phyloP scores from a whole-genome alignment of 2,888 invertebrate genomes.

The Amitus sp. region DNA sequence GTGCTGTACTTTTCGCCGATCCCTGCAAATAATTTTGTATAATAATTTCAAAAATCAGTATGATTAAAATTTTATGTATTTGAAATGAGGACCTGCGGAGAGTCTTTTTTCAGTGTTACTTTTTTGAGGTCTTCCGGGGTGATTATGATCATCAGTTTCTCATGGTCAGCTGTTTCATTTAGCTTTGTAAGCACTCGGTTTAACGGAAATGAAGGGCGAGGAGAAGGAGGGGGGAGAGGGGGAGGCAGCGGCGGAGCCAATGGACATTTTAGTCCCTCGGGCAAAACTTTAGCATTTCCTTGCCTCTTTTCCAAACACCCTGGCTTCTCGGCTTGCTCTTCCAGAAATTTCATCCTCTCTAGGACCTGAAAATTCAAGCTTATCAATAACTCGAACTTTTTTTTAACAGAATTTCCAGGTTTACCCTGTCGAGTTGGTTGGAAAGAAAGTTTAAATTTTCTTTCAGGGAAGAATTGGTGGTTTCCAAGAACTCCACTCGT shows the following conservation, averaged over 20 bases:
- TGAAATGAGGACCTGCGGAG: too few relatives aligned
- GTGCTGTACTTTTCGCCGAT: too few relatives aligned
- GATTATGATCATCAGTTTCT: too few relatives aligned
- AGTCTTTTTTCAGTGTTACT: conserved; percentile 60
- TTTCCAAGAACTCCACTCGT: too few relatives aligned
- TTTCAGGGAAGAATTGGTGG: conserved; percentile 30
- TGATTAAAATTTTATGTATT: conserved; percentile 11
- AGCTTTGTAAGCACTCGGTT: conserved; percentile 41
- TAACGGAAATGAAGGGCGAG: neutral
- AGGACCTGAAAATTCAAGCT: conserved; percentile 44
- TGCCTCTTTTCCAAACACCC: conserved; percentile 42
- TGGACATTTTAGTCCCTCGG: too few relatives aligned
- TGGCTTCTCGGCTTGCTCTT: conserved; percentile 46
- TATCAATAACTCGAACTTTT: neutral
- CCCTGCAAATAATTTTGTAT: too few relatives aligned
- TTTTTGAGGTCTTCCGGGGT: conserved; percentile 62
- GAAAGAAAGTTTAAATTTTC: conserved; percentile 45
- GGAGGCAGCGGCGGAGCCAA: conserved; percentile 18
- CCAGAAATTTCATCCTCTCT: conserved; percentile 44
- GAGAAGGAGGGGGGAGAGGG: conserved; percentile 3
- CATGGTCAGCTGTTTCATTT: too few relatives aligned
- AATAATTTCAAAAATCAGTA: neutral
- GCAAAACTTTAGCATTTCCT: conserved; percentile 30
- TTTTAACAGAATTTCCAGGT: neutral
- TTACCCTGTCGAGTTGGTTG: conserved; percentile 49